Evolutionary conservation across 2,113 vertebrate species (phyloP).

Genomic region (Podocnemis expansa): DNA sequence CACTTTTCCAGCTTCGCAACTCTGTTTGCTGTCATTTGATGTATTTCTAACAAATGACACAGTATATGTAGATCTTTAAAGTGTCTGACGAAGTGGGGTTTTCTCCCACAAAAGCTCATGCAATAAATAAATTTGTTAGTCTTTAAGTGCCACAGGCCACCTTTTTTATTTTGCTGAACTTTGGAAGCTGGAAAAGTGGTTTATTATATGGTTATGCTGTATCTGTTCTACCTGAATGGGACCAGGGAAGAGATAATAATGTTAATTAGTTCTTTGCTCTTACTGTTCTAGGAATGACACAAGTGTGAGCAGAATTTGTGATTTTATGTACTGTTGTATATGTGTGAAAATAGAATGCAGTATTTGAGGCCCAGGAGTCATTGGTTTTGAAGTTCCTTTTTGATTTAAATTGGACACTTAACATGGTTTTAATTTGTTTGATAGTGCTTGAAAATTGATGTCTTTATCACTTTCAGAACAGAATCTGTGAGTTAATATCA

Average conservation of each 20-base stretch:
- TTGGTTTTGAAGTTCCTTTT: not conserved
- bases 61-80: not conserved
- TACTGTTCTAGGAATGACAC: not conserved
- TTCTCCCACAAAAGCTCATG: too few relatives aligned
- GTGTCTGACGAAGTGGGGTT: too few relatives aligned
- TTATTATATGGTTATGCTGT: not conserved
- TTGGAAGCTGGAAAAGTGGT: rapidly evolving
- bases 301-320: not conserved
- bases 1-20: not conserved
- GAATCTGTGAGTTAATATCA: not conserved
- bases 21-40: not conserved
- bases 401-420: not conserved
- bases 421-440: not conserved
- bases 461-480: not conserved
- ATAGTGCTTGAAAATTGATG: not conserved
- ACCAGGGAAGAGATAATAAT: not conserved
- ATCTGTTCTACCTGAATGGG: not conserved
- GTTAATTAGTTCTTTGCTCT: not conserved
- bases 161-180: too few relatives aligned
- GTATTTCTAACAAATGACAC: rapidly evolving
- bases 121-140: too few relatives aligned
- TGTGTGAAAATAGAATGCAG: not conserved
- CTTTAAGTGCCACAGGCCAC: too few relatives aligned
- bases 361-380: not conserved
- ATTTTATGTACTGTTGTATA: not conserved